These are phyloP conservation scores for Pedetes capensis DNA, from an alignment of 2,113 vertebrate genomes.

Conservation along the genomic window DNA sequence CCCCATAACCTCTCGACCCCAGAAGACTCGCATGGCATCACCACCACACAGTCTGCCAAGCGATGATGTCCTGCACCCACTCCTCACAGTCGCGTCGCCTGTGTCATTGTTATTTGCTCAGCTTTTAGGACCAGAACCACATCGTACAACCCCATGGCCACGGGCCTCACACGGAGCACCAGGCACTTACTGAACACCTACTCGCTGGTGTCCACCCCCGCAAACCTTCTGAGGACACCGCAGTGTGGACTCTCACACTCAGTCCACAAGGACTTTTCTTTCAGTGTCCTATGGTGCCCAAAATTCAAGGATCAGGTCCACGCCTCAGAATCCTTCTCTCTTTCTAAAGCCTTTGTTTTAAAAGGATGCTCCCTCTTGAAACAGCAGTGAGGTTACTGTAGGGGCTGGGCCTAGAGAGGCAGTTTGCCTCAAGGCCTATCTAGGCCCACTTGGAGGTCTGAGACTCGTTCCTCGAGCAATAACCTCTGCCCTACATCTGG, in stretches of 20 bases:
- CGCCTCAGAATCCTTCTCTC: background rate
- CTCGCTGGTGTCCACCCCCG: accelerated
- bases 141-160: accelerated
- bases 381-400: background rate
- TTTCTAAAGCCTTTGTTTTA: background rate
- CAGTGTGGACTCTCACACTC: background rate
- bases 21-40: no score
- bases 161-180: background rate
- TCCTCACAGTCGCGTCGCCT: background rate
- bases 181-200: accelerated
- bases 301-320: background rate
- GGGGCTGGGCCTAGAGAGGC: no score
- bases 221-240: background rate
- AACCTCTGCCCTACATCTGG: no score
- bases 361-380: background rate
- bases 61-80: accelerated
- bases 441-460: no score
- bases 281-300: background rate
- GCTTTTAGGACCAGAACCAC: background rate
- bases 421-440: no score
- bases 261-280: background rate
- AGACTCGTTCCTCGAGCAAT: no score
- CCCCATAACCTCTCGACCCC: no score
- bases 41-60: no score
- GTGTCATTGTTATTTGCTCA: accelerated